Base-by-base conservation (phyloP, 2,888 invertebrate species). In the Phalangium opilio region DNA sequence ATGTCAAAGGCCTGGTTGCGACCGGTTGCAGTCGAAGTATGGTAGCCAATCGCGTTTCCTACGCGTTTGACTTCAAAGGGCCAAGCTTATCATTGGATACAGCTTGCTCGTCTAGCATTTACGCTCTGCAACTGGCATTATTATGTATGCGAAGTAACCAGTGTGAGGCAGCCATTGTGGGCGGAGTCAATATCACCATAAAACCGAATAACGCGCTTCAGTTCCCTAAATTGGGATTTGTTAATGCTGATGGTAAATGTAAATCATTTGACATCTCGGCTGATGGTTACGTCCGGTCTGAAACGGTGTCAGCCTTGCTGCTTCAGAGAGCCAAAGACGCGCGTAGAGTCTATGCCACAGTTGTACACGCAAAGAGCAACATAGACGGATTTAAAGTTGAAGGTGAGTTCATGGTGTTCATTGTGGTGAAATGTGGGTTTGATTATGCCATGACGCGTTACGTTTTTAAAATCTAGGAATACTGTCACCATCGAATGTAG, bases 61-160 rank as follows among this genome's bases (percentile, higher is more conserved):
- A 81, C 71, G 81, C 89, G 43, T 95, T 95, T 68, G 93, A 96
- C 66, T 81, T 95, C 56, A 82, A 77, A 64, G 91, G 96, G 2
- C 96, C 96, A 7, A 93, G 91, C 64, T 93, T 83, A 69, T 82
- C 91, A 32, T 70, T 96, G 43, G 96, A 98, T 70, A 95, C 96
- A 2, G 96, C 96, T 10, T 98, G 96, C 68, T 95, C 95, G 0
- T 93, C 93, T 60, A 86, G 89, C 54, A 70, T 95, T 65, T 78
- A 85, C 64, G 95, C 91, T 15, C 70, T 96, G 62, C 81, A 91
- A 62, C 85, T 87, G 41, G 89, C 87, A 3, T 74, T 79, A 46
- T 67, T 71, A 3, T 81, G 87, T 35, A 86, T 95, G 60, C 76
- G 81, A 56, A 70, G 75, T 38, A 93, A 91, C n/a, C 82, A 84